phyloP scores from a whole-genome alignment of 2,888 invertebrate genomes.

The Troides oblongomaculatus region DNA sequence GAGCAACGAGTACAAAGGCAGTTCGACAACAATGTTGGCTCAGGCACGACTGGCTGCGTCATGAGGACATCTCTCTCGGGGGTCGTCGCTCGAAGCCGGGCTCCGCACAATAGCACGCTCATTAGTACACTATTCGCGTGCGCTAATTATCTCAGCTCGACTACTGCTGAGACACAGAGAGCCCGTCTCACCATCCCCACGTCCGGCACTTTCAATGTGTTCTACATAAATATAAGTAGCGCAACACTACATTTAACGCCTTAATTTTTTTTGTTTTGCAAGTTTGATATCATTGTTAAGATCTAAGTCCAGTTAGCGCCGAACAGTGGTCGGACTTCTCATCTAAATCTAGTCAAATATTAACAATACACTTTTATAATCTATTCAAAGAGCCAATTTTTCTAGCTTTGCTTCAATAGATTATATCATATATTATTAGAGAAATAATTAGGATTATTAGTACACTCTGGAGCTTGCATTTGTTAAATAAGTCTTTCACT shows the following conservation, averaged over 20 bases:
- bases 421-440: no score
- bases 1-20: background rate
- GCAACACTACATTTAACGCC: background rate
- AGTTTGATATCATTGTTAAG: background rate
- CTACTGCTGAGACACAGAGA: slow-evolving; percentile 29
- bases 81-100: slow-evolving; percentile 36
- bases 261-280: slow-evolving; percentile 2
- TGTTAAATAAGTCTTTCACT: no score
- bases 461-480: no score
- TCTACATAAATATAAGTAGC: background rate
- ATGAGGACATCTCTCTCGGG: slow-evolving; percentile 28
- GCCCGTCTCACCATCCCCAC: slow-evolving; percentile 15
- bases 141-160: slow-evolving; percentile 59
- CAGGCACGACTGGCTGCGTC: background rate
- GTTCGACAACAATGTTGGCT: background rate
- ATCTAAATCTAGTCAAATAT: no score
- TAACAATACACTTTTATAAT: no score
- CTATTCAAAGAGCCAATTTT: no score
- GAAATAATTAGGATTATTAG: no score
- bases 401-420: no score
- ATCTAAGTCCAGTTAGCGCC: no score
- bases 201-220: slow-evolving; percentile 24
- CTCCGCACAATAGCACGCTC: slow-evolving; percentile 51
- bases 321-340: no score
- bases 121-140: slow-evolving; percentile 54